Percentiles rank a stretch among this genome's conserved stretches.
These are phyloP conservation scores for Trachelus stipa DNA, from an alignment of 2,888 invertebrate species.

Conservation along the genomic window DNA sequence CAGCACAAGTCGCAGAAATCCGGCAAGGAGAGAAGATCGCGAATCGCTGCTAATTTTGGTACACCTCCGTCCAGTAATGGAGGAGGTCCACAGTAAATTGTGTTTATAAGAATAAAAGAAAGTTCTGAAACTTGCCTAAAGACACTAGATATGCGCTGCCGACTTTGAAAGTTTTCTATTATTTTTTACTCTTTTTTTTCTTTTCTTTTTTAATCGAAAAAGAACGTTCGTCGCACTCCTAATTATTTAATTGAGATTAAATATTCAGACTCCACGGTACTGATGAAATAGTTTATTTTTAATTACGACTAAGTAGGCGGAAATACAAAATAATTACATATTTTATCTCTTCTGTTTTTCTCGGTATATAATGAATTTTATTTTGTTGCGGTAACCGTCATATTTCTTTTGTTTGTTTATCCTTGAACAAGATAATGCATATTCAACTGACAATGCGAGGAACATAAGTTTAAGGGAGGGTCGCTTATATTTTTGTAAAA, in stretches of 20 bases:
- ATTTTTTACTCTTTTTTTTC: background rate
- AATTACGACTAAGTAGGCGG: background rate
- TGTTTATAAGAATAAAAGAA: background rate
- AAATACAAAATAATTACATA: background rate
- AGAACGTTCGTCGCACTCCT: background rate
- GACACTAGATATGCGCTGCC: background rate
- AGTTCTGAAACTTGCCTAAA: background rate
- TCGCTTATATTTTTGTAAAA: background rate
- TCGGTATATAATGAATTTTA: background rate
- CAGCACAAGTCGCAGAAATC: conserved; percentile 44
- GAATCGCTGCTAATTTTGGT: conserved; percentile 64
- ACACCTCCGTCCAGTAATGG: conserved; percentile 46
- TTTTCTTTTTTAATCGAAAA: background rate
- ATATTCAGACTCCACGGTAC: background rate
- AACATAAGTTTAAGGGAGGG: background rate
- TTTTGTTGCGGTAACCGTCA: background rate
- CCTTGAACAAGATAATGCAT: background rate
- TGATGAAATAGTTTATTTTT: background rate
- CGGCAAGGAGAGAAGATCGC: conserved; percentile 55
- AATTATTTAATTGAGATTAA: background rate
- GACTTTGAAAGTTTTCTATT: background rate
- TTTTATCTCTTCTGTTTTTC: background rate
- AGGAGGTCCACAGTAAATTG: conserved; percentile 38
- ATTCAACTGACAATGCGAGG: background rate
- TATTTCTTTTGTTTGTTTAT: background rate